Evolutionary conservation across 2,888 invertebrate species (phyloP), one percentile per base, ranked within the genome.

Genomic region (Synanthedon myopaeformis): DNA sequence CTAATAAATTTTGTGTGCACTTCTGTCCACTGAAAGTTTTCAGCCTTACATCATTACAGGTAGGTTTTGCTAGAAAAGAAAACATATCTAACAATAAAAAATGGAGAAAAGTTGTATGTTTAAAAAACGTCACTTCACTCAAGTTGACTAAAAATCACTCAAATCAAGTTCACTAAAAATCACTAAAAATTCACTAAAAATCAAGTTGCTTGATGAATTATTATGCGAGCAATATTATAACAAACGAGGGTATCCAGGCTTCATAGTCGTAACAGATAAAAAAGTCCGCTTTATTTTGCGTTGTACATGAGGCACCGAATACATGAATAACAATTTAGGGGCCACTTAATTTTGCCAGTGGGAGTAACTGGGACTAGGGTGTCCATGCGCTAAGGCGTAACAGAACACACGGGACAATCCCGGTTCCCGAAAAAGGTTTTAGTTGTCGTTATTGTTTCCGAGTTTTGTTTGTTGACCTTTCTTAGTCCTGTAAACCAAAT

Each of bases 261-360:
- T 49, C 23, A 23, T 14, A 49, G 12, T 54, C 51, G 45, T 41
- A 49, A 49, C 51, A 56, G 58, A 60, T 57, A 59, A 61, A 60
- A 60, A 59, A 56, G 56, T 53, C 52, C 54, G 54, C 55, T 58
- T 56, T 58, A 58, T 59, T 57, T 56, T 56, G 56, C 56, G 53
- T 57, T 57, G 52, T 55, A 58, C 60, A 59, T 54, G 60, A 61
- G 57, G 52, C 58, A 53, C 54, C 55, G 64, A 63, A 61, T 63
- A 60, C 60, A 64, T 65, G 65, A 65, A 65, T 65, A 65, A 58
- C 63, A 63, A 65, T 63, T 61, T 58, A 53, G 56, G 57, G 57
- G 57, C 57, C 59, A 59, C 61, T 64, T 65, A 64, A 65, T 64
- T 64, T 60, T 52, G 55, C 60, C 61, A 41, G 58, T 54, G 59